A percentile compares a stretch with the other conserved stretches of the same genome.
phyloP scores from a whole-genome alignment of 2,888 invertebrate species.

The Eulithis testata region DNA sequence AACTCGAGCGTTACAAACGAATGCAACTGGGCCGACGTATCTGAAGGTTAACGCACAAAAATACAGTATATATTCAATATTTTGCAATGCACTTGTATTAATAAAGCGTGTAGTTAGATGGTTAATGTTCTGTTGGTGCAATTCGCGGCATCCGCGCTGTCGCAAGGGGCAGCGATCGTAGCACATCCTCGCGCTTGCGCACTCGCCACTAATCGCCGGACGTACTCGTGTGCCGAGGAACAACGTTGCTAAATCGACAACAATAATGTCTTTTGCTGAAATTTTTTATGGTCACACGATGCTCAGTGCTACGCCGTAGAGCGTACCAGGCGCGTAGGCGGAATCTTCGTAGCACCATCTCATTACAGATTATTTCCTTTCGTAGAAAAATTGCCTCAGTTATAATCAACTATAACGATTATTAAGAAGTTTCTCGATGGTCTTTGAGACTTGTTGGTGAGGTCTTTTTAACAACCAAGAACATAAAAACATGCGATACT shows the following conservation, averaged over 20 bases:
- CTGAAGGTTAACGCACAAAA: conserved; percentile 80
- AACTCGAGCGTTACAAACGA: conserved; percentile 77
- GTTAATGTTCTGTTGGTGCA: conserved; percentile 70
- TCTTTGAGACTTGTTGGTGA: no score
- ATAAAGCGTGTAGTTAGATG: conserved; percentile 70
- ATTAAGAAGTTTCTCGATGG: no score
- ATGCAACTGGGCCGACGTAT: conserved; percentile 76
- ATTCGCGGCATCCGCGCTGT: conserved; percentile 80
- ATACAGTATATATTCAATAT: conserved; percentile 73
- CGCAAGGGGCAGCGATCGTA: conserved; percentile 68
- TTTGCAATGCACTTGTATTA: conserved; percentile 81
- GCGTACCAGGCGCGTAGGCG: conserved; percentile 12
- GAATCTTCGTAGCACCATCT: conserved; percentile 12
- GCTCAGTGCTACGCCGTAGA: conserved; percentile 40
- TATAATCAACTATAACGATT: no score
- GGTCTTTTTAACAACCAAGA: no score
- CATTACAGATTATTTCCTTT: conserved; percentile 15
- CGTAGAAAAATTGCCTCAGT: neutral
- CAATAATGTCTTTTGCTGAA: conserved; percentile 54
- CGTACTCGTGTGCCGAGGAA: conserved; percentile 62
- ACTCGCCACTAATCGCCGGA: conserved; percentile 77
- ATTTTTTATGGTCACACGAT: conserved; percentile 52
- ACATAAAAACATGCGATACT: no score
- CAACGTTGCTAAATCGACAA: conserved; percentile 67
- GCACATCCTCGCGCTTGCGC: conserved; percentile 80